These are phyloP conservation scores for Schlechtendalia chinensis DNA, from an alignment of 1,140 invertebrate genomes.

Conservation along the genomic window DNA sequence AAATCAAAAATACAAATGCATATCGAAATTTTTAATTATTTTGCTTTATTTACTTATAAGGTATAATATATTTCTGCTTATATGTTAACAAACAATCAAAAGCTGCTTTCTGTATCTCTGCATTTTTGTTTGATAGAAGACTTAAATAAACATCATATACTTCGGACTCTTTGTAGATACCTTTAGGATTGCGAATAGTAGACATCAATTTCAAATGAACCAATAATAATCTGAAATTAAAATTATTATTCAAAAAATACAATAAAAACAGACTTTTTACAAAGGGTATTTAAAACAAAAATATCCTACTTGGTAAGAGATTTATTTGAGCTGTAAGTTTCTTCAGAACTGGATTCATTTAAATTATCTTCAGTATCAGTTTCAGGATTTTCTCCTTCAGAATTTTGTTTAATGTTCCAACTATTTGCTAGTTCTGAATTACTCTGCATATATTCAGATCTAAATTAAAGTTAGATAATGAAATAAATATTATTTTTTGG, in stretches of 20 bases:
- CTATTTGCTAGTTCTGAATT: constrained; percentile 46
- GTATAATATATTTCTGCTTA: constrained; percentile 36
- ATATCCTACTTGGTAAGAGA: constrained; percentile 46
- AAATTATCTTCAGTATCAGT: constrained; percentile 35
- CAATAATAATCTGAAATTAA: constrained; percentile 64
- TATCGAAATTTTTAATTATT: neutral
- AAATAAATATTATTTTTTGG: neutral
- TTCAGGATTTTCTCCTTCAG: constrained; percentile 3
- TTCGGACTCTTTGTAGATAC: constrained; percentile 72
- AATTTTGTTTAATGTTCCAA: constrained; percentile 44
- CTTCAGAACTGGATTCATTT: constrained; percentile 22
- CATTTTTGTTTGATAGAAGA: constrained; percentile 71
- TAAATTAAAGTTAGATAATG: constrained; percentile 5
- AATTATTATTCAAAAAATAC: constrained; percentile 26
- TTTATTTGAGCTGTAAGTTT: constrained; percentile 13
- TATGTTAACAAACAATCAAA: constrained; percentile 65
- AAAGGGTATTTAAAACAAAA: neutral
- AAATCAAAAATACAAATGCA: constrained; percentile 75
- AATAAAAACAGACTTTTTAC: too few relatives aligned
- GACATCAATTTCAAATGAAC: constrained; percentile 74
- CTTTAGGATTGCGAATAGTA: constrained; percentile 77
- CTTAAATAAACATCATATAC: constrained; percentile 74
- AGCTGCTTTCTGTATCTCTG: constrained; percentile 77
- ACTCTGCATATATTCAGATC: constrained; percentile 34
- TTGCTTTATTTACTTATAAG: constrained; percentile 56